Evolutionary conservation across 2,797 vertebrate genomes (phyloP).

Genomic region (Triplophysa bombifrons): DNA sequence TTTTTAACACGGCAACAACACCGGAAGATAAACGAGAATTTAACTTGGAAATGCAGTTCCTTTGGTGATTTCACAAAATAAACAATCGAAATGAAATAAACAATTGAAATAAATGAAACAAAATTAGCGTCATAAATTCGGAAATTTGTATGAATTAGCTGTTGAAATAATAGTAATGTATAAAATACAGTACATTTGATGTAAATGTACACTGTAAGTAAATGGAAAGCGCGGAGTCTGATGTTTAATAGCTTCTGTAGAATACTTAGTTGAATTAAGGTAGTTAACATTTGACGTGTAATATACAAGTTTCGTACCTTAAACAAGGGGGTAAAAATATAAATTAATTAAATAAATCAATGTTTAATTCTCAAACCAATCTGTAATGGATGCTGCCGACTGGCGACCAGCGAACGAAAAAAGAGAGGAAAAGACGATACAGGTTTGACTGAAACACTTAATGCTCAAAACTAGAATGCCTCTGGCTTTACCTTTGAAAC

Average conservation of each 20-base stretch:
- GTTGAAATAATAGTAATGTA: too few species aligned
- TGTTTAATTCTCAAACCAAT: neutral
- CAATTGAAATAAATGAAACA: neutral
- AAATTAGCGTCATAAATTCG: neutral
- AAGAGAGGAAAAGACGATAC: neutral
- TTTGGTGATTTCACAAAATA: neutral
- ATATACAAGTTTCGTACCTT: neutral
- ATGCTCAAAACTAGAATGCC: neutral
- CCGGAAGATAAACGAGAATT: neutral
- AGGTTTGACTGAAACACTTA: neutral
- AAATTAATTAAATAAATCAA: too few species aligned
- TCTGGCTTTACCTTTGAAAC: neutral
- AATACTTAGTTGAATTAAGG: neutral
- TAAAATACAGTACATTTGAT: too few species aligned
- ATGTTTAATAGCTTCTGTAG: too few species aligned
- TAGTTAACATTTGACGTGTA: neutral
- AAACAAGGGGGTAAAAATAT: too few species aligned
- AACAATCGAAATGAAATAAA: neutral
- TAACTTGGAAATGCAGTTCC: neutral
- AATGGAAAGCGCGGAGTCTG: too few species aligned
- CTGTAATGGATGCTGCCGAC: neutral
- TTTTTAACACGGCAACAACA: neutral
- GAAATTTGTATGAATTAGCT: too few species aligned
- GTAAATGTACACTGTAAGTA: too few species aligned
- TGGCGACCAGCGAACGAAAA: neutral